These are phyloP conservation scores for Microplitis deprimator DNA, from an alignment of 2,888 invertebrate species.

Conservation along the genomic window DNA sequence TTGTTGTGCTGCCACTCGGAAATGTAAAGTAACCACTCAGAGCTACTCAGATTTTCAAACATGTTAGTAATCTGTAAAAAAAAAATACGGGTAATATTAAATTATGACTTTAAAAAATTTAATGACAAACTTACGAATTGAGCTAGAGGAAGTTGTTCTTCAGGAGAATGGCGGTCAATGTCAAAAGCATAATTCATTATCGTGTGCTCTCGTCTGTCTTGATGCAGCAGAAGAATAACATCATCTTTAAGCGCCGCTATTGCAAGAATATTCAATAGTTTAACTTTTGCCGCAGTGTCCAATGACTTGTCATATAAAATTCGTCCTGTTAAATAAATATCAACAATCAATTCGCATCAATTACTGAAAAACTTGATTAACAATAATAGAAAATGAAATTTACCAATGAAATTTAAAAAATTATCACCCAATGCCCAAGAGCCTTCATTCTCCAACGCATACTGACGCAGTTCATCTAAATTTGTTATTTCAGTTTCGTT, in stretches of 20 bases:
- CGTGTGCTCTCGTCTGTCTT: slow-evolving; percentile 90
- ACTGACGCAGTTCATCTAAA: slow-evolving; percentile 88
- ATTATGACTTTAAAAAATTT: background rate
- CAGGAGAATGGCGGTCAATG: slow-evolving; percentile 81
- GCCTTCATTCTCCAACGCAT: slow-evolving; percentile 90
- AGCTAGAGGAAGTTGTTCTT: slow-evolving; percentile 86
- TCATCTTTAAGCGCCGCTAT: slow-evolving; percentile 89
- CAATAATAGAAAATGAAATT: slow-evolving; percentile 50
- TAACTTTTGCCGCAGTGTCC: slow-evolving; percentile 77
- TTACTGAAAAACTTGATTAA: background rate
- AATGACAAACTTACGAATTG: slow-evolving; percentile 79
- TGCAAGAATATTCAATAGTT: slow-evolving; percentile 81
- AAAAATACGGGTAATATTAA: slow-evolving; percentile 38
- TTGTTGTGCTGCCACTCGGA: slow-evolving; percentile 90
- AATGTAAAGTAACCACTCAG: slow-evolving; percentile 94
- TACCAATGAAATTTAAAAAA: slow-evolving; percentile 86
- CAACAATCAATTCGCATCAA: background rate
- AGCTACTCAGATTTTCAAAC: slow-evolving; percentile 89
- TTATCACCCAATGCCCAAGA: slow-evolving; percentile 94
- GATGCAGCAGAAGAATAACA: slow-evolving; percentile 89
- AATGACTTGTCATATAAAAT: slow-evolving; percentile 77
- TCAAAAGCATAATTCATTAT: slow-evolving; percentile 89
- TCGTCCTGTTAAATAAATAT: slow-evolving; percentile 71
- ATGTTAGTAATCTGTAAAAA: slow-evolving; percentile 85
- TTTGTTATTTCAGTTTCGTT: slow-evolving; percentile 83